Evolutionary conservation across 2,113 vertebrate species (phyloP).

Genomic region (Perognathus longimembris): DNA sequence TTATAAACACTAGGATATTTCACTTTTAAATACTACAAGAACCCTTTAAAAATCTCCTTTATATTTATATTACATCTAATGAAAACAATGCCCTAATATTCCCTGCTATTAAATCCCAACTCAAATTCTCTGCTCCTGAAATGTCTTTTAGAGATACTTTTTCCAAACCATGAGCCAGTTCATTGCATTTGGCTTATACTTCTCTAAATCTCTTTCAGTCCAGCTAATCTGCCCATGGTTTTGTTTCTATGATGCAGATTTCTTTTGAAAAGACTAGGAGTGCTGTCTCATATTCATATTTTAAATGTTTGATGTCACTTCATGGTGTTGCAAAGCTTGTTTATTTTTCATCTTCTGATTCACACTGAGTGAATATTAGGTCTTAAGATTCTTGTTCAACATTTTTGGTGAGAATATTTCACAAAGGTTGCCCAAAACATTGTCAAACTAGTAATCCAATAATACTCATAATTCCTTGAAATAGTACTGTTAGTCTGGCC

Average conservation of each 20-base stretch:
- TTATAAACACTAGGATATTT: neutral
- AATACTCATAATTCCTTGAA: neutral
- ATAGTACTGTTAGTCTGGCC: neutral
- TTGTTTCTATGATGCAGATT: neutral
- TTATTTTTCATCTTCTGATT: neutral
- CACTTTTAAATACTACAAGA: neutral
- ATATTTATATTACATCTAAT: neutral
- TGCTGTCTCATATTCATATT: neutral
- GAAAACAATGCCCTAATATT: neutral
- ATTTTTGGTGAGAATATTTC: constrained; percentile 26
- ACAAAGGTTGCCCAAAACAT: neutral
- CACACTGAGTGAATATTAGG: neutral
- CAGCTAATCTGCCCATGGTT: neutral
- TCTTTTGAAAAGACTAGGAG: neutral
- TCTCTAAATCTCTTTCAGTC: neutral
- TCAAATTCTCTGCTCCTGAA: neutral
- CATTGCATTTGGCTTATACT: neutral
- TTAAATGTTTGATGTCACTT: neutral
- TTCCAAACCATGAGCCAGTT: neutral
- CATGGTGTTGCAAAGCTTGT: neutral
- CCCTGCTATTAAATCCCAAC: neutral
- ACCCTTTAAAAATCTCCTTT: neutral
- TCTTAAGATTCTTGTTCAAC: neutral
- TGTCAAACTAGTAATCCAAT: rapidly evolving
- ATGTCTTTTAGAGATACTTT: neutral